Percentiles rank a stretch among this genome's conserved stretches.
phyloP scores from a whole-genome alignment of 2,797 vertebrate species.

The Nasua narica region DNA sequence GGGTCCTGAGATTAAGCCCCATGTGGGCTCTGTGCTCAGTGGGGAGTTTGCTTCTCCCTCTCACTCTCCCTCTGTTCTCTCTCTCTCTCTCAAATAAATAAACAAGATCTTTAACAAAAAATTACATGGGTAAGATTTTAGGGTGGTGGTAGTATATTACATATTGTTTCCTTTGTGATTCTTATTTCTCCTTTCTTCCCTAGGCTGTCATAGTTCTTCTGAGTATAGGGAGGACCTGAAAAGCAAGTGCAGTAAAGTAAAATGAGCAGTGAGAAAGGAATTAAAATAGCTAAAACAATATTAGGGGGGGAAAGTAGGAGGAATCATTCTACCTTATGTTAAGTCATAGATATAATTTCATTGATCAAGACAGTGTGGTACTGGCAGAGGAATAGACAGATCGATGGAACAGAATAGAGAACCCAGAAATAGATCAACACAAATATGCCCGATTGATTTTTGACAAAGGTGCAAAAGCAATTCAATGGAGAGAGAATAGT shows the following conservation, averaged over 20 bases:
- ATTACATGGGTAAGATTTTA: not conserved
- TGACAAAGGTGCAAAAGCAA: conserved; percentile 3
- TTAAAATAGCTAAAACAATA: not conserved
- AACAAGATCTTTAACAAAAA: not conserved
- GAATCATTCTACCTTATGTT: not conserved
- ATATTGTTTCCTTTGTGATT: not conserved
- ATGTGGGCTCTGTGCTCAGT: too few relatives aligned
- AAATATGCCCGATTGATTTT: not conserved
- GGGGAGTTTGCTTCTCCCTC: too few relatives aligned
- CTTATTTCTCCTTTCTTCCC: not conserved
- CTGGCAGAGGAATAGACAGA: not conserved
- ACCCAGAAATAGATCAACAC: not conserved
- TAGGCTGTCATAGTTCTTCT: not conserved
- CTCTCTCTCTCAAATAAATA: too few relatives aligned
- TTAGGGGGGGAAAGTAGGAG: not conserved
- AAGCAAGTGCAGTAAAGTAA: not conserved
- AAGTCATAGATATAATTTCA: not conserved
- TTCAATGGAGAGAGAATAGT: not conserved
- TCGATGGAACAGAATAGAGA: not conserved
- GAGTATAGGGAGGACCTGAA: not conserved
- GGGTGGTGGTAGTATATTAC: not conserved
- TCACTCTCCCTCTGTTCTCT: too few relatives aligned
- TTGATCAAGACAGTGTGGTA: not conserved
- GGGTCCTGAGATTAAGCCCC: too few relatives aligned
- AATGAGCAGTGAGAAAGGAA: not conserved